Evolutionary conservation across 2,888 invertebrate species (phyloP), one percentile per base, ranked within the genome.

Genomic region (Ganaspis brasiliensis): DNA sequence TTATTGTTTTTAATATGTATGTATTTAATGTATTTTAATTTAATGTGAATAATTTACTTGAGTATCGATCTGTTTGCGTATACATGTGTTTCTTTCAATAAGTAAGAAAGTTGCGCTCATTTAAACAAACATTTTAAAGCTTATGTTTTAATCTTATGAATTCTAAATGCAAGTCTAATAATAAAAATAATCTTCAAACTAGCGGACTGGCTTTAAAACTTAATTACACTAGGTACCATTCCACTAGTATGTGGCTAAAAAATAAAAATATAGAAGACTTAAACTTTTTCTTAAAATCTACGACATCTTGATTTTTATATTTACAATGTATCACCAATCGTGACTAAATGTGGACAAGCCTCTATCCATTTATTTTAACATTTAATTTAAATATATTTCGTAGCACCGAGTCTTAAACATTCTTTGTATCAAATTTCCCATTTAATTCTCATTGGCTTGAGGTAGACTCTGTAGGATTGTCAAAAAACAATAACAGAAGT

Each of bases 401-500:
- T 67, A 67, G 67, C 67, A 67, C 67, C 67, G 45, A 67, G 40
- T 67, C 67, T 67, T 63, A 26, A 31, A 35, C 31, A 59, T 63
- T 12, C 21, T 26, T 67, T 24, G 4, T 24, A 21, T 67, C 40
- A 26, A n/a, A n/a, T 14, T 45, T 67, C 24, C 9, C 10, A 24
- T 45, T 14, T 45, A 0, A 6, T 24, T 67, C n/a, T 75, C 78
- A 80, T 82, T 79, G 73, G 75, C 59, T 82, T 88, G 89, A 90
- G 89, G 89, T 90, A 90, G 90, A 88, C 84, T 82, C 87, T 83
- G 82, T 81, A 84, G 83, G 83, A 88, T 83, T 87, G 84, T 84
- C 83, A 78, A 84, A 78, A 87, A 56, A 84, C 77, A 82, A 84
- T 83, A 84, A 84, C 79, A 83, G 83, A 81, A 79, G 82, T 84